phyloP scores from a whole-genome alignment of 2,113 vertebrate species.

The Nesoenas mayeri region DNA sequence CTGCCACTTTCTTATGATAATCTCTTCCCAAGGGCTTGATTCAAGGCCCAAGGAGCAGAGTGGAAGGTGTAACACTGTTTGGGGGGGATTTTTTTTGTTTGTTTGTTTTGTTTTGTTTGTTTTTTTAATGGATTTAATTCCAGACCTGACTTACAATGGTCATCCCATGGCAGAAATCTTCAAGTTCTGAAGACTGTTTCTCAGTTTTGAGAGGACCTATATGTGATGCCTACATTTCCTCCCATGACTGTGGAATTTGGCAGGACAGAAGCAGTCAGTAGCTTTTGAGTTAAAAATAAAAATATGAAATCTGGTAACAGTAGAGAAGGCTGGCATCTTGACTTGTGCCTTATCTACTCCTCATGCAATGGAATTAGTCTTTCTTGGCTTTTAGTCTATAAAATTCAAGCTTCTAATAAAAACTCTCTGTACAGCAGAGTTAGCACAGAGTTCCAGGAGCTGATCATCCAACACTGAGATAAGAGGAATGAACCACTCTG shows the following conservation, averaged over 20 bases:
- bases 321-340: background rate
- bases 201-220: background rate
- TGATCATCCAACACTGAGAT: background rate
- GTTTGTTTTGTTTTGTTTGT: too few relatives aligned
- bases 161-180: background rate
- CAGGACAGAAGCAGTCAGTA: background rate
- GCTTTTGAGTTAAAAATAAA: background rate
- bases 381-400: background rate
- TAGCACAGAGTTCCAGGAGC: background rate
- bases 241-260: rapidly evolving
- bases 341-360: background rate
- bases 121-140: background rate
- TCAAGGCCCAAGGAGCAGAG: background rate
- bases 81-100: too few relatives aligned
- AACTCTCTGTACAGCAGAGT: background rate
- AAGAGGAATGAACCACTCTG: background rate
- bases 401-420: background rate
- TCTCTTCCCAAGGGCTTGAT: background rate
- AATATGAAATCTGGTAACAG: background rate
- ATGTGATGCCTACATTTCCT: background rate
- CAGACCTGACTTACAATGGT: background rate
- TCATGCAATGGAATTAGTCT: background rate
- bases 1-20: background rate
- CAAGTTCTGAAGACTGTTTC: background rate
- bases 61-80: background rate